Evolutionary conservation across 37 sponge, comb jelly and placozoan species (phyloP).

Genomic region (Amphimedon queenslandica): DNA sequence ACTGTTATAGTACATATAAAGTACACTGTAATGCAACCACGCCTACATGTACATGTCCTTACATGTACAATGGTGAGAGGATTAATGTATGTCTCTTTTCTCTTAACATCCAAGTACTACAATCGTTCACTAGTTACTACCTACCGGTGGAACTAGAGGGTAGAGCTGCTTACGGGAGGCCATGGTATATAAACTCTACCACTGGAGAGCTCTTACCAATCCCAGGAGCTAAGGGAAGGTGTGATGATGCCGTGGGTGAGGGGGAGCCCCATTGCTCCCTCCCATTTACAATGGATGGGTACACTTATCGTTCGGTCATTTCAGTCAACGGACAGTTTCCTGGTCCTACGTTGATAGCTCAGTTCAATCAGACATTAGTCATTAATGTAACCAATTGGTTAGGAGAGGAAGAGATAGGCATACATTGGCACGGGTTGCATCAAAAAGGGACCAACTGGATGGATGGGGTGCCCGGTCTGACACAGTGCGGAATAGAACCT

Average conservation of each 20-base stretch:
- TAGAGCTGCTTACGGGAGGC: conserved; percentile 28
- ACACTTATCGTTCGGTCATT: conserved; percentile 35
- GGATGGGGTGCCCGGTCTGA: conserved; percentile 67
- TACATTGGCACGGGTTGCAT: conserved; percentile 88
- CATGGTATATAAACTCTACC: conserved; percentile 2
- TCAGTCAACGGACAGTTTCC: conserved; percentile 67
- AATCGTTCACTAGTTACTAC: conserved; percentile 21
- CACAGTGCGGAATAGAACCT: conserved; percentile 81
- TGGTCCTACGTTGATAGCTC: conserved; percentile 65
- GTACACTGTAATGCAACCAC: background rate
- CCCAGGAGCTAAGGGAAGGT: too few relatives aligned
- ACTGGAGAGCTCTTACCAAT: conserved; percentile 42
- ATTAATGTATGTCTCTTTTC: conserved; percentile 11
- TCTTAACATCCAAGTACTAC: conserved; percentile 8
- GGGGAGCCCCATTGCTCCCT: conserved; percentile 15
- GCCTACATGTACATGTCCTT: background rate
- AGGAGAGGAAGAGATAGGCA: conserved; percentile 17
- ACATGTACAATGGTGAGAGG: background rate
- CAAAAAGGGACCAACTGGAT: conserved; percentile 70
- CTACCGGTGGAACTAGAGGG: background rate
- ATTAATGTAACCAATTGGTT: conserved; percentile 61
- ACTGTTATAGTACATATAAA: too few relatives aligned
- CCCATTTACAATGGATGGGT: conserved; percentile 58
- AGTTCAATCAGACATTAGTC: conserved; percentile 31
- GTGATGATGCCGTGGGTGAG: background rate